Percentiles rank a stretch among this genome's conserved stretches.
These are phyloP conservation scores for Meloidogyne exigua DNA, from an alignment of 1,140 invertebrate genomes.

Conservation along the genomic window DNA sequence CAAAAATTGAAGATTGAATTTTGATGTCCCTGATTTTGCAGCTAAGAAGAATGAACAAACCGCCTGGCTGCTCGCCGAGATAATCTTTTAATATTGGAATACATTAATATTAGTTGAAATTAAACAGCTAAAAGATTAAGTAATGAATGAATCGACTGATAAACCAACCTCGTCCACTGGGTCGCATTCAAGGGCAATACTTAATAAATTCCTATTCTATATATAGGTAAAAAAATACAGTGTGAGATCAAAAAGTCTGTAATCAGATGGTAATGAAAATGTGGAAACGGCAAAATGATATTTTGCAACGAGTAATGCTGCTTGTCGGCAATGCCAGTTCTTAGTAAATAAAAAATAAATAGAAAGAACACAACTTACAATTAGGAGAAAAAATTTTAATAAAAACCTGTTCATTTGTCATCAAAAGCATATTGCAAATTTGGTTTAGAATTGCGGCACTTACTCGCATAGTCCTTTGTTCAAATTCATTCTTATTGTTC, in stretches of 20 bases:
- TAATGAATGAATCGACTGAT: neutral
- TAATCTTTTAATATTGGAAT: neutral
- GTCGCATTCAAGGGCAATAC: conserved; percentile 16
- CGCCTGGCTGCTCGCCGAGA: conserved; percentile 35
- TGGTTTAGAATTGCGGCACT: conserved; percentile 5
- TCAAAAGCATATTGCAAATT: conserved; percentile 23
- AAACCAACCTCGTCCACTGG: conserved; percentile 38
- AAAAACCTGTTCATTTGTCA: conserved; percentile 28
- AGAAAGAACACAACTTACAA: too few relatives aligned
- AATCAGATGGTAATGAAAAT: conserved; percentile 4
- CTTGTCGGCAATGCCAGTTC: conserved; percentile 51
- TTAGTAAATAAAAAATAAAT: conserved; percentile 15
- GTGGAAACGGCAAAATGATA: conserved; percentile 32
- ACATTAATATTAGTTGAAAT: too few relatives aligned
- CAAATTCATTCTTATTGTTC: neutral
- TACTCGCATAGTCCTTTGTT: neutral
- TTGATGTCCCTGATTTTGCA: neutral
- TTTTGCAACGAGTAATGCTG: conserved; percentile 43
- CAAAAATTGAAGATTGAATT: neutral
- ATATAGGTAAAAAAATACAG: neutral
- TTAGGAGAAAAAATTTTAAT: too few relatives aligned
- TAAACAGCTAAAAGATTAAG: neutral
- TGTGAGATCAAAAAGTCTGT: conserved; percentile 7
- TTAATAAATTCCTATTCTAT: neutral
- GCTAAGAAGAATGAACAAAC: conserved; percentile 38